Conservation (phyloP, 2,113 vertebrate species). For the Rana temporaria region DNA sequence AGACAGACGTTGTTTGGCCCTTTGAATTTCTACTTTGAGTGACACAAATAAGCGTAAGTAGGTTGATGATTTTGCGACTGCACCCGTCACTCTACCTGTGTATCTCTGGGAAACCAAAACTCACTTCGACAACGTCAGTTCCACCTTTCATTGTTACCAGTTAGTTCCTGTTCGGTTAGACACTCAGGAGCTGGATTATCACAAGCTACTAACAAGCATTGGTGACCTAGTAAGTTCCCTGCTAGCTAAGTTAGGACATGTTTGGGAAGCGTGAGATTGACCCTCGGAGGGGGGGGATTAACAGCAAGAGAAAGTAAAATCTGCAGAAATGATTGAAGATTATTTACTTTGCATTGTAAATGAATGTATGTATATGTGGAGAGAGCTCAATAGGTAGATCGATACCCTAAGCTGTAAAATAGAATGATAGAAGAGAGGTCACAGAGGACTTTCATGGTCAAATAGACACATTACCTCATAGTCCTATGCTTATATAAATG, state of each 20-base stretch:
- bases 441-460: too few relatives aligned
- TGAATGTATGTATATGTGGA: too few relatives aligned
- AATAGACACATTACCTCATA: too few relatives aligned
- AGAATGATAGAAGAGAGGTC: too few relatives aligned
- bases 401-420: too few relatives aligned
- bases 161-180: conserved; percentile 29
- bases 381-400: too few relatives aligned
- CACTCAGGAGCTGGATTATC: conserved; percentile 16
- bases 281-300: conserved; percentile 38
- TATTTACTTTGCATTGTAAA: not conserved
- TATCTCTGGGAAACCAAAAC: conserved; percentile 30
- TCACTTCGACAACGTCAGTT: not conserved
- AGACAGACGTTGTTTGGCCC: conserved; percentile 36
- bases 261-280: conserved; percentile 6
- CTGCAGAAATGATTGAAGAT: not conserved
- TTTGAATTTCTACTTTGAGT: conserved; percentile 44
- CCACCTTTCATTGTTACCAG: conserved; percentile 19
- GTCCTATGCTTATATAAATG: too few relatives aligned
- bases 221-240: conserved; percentile 18
- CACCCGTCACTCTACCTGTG: conserved; percentile 3
- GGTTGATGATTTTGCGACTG: conserved; percentile 5
- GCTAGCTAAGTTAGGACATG: conserved; percentile 33
- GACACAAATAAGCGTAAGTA: conserved; percentile 19
- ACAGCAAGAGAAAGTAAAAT: not conserved
- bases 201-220: conserved; percentile 23